phyloP scores from a whole-genome alignment of 2,113 vertebrate species.

The Heliornis fulica region DNA sequence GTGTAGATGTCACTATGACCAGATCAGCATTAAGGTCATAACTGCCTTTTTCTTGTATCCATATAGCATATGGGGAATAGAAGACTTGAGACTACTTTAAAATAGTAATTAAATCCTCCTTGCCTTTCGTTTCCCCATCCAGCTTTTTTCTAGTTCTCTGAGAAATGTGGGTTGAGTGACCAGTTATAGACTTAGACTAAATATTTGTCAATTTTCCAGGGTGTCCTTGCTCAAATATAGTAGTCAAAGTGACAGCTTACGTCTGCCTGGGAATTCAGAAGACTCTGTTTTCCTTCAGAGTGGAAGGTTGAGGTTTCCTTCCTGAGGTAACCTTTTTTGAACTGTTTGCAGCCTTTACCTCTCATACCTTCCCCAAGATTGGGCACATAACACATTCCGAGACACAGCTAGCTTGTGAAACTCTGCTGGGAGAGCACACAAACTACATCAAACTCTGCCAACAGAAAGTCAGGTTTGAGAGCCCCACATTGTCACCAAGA shows the following conservation, averaged over 20 bases:
- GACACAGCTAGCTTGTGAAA: not conserved
- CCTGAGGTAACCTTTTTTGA: not conserved
- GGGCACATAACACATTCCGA: not conserved
- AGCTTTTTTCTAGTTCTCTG: not conserved
- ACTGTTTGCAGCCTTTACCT: not conserved
- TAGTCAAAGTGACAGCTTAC: not conserved
- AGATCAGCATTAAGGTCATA: not conserved
- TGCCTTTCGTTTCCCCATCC: rapidly evolving
- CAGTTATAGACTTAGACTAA: not conserved
- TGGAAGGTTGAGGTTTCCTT: not conserved
- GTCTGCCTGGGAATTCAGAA: not conserved
- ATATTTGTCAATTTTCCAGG: not conserved
- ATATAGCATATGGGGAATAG: not conserved
- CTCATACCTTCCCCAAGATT: rapidly evolving
- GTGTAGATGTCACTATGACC: not conserved
- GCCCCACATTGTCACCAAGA: rapidly evolving
- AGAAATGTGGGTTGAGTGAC: not conserved
- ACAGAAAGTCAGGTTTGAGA: not conserved
- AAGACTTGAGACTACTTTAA: not conserved
- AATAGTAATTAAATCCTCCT: not conserved
- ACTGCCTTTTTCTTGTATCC: not conserved
- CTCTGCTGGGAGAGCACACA: not conserved
- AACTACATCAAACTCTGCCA: not conserved
- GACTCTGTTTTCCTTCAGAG: not conserved
- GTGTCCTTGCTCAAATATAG: not conserved